Evolutionary conservation across 2,113 vertebrate genomes (phyloP).

Genomic region (Dendropsophus ebraccatus): DNA sequence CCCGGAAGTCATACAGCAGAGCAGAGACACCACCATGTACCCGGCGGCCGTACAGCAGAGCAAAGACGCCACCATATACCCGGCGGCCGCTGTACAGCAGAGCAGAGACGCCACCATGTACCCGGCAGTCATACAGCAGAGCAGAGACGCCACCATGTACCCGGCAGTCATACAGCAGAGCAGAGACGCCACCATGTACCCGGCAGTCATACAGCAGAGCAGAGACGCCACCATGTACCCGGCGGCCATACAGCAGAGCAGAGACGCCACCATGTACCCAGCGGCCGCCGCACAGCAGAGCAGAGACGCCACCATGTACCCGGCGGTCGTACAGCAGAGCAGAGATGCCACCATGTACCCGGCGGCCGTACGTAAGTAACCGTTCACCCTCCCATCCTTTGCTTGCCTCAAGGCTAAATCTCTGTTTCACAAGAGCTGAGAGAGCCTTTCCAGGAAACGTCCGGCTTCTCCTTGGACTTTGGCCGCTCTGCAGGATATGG

Average conservation of each 20-base stretch:
- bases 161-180: neutral
- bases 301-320: neutral
- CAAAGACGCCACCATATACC: neutral
- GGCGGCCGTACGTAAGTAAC: neutral
- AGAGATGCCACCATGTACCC: neutral
- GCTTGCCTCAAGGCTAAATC: neutral
- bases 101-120: neutral
- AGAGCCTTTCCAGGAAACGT: neutral
- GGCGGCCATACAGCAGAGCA: neutral
- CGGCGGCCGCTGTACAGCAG: neutral
- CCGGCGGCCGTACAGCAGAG: neutral
- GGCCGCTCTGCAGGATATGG: neutral
- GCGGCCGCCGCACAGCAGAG: neutral
- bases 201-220: neutral
- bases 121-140: neutral
- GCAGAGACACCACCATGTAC: neutral
- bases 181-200: neutral
- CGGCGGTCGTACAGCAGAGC: neutral
- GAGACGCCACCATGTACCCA: neutral
- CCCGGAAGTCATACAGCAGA: neutral
- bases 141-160: neutral
- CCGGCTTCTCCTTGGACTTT: constrained; percentile 26
- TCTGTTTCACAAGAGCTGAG: neutral
- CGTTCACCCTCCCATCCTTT: neutral
- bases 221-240: neutral